Evolutionary conservation across 64 coral and sea anemone genomes (phyloP).

Genomic region (Pocillopora verrucosa): DNA sequence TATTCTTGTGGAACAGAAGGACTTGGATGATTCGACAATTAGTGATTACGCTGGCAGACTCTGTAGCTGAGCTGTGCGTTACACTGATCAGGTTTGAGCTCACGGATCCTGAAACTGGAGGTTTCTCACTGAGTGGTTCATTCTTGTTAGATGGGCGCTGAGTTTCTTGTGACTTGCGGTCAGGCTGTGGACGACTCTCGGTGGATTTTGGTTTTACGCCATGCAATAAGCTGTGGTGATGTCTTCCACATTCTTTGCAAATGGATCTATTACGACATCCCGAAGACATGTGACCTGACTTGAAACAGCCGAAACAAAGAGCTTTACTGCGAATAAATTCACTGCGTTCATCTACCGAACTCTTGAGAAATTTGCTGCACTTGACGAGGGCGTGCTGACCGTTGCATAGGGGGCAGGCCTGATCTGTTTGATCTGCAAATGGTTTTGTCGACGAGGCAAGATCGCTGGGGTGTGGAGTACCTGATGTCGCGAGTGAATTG

Average conservation of each 20-base stretch:
- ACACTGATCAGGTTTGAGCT: not conserved
- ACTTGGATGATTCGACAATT: not conserved
- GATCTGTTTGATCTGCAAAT: not conserved
- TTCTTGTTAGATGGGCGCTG: not conserved
- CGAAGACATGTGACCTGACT: constrained; percentile 43
- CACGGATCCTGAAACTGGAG: not conserved
- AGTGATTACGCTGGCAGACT: not conserved
- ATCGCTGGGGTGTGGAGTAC: not conserved
- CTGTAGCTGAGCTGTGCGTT: not conserved
- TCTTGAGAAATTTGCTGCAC: not conserved
- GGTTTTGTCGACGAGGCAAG: constrained; percentile 1
- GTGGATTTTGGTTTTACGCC: not conserved
- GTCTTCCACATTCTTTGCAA: constrained; percentile 45
- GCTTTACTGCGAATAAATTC: constrained; percentile 17
- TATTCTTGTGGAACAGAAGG: constrained; percentile 50
- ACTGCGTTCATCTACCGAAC: constrained; percentile 16
- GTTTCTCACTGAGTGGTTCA: not conserved
- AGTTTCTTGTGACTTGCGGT: not conserved
- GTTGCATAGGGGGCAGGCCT: not conserved
- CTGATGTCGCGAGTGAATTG: constrained; percentile 2
- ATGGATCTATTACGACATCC: constrained; percentile 18
- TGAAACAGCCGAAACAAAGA: constrained; percentile 47
- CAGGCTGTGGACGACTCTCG: not conserved
- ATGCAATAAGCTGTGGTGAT: constrained; percentile 26
- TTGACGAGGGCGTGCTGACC: not conserved